Conservation (phyloP, 2,888 invertebrate genomes). For the Scaptomyza tumidula region DNA sequence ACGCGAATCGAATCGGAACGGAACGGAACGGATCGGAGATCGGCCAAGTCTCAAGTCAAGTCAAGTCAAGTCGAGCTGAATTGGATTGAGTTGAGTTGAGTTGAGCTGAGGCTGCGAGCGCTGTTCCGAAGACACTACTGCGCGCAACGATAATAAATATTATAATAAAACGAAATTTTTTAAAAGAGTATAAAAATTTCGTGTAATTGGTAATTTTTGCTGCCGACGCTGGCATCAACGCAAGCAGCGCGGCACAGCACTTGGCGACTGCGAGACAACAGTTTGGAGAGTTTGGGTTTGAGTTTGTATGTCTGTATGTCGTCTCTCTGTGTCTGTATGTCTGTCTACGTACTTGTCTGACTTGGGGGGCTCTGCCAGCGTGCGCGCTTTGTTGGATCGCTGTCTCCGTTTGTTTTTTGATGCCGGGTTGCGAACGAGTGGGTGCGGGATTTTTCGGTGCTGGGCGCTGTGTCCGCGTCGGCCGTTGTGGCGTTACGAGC, state of each 20-base stretch:
- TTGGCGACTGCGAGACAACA: conserved; percentile 56
- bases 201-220: conserved; percentile 84
- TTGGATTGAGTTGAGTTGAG: conserved; percentile 48
- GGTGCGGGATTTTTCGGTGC: conserved; percentile 36
- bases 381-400: conserved; percentile 40
- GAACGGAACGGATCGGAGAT: conserved; percentile 52
- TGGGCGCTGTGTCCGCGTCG: conserved; percentile 79
- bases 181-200: conserved; percentile 85
- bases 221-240: conserved; percentile 65
- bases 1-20: conserved; percentile 42
- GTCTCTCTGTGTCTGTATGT: conserved; percentile 4
- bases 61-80: conserved; percentile 35
- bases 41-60: conserved; percentile 28
- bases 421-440: conserved; percentile 53
- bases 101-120: conserved; percentile 52
- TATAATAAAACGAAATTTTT: conserved; percentile 85
- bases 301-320: conserved; percentile 40
- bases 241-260: conserved; percentile 47
- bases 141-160: conserved; percentile 85
- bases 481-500: conserved; percentile 85
- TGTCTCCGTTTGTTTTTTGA: conserved; percentile 39
- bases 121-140: conserved; percentile 83
- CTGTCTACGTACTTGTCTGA: conserved; percentile 15
- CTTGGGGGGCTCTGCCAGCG: conserved; percentile 36
- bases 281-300: conserved; percentile 52